Evolutionary conservation across 2,797 vertebrate species (phyloP).

Genomic region (Rhyacichthys aspro): DNA sequence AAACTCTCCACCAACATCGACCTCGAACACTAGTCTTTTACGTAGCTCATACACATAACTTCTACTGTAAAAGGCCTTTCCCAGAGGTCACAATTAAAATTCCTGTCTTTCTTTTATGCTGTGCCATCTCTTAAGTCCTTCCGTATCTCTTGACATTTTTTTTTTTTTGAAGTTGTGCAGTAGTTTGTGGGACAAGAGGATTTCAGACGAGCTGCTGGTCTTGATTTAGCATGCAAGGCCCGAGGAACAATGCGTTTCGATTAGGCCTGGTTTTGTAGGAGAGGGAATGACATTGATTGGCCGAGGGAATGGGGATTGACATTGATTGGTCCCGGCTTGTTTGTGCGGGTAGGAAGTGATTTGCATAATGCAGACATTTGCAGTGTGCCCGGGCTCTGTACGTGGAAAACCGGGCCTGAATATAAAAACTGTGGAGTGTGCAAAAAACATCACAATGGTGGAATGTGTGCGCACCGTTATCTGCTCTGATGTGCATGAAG

Average conservation of each 20-base stretch:
- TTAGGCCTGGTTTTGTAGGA: conserved; percentile 63
- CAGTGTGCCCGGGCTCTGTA: conserved; percentile 61
- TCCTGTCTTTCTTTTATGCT: conserved; percentile 11
- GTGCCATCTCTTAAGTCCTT: no score
- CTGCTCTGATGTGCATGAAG: conserved; percentile 12
- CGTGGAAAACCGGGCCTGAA: conserved; percentile 48
- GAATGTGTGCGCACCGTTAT: not conserved
- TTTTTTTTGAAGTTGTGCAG: conserved; percentile 45
- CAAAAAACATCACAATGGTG: no score
- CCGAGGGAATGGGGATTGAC: conserved; percentile 75
- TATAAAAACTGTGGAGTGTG: no score
- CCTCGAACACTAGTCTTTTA: no score
- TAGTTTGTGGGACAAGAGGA: conserved; percentile 39
- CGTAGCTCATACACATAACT: no score
- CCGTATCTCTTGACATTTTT: conserved; percentile 37
- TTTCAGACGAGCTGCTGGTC: no score
- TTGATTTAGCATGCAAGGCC: conserved; percentile 65
- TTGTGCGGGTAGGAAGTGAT: conserved; percentile 73
- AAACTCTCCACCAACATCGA: no score
- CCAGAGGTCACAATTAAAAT: no score
- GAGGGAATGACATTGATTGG: conserved; percentile 79
- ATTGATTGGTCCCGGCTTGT: conserved; percentile 80
- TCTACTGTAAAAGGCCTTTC: no score
- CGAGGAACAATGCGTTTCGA: conserved; percentile 68
- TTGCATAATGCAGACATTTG: conserved; percentile 77